phyloP scores from a whole-genome alignment of 2,113 vertebrate genomes.

The Cyanoramphus novaezelandiae region DNA sequence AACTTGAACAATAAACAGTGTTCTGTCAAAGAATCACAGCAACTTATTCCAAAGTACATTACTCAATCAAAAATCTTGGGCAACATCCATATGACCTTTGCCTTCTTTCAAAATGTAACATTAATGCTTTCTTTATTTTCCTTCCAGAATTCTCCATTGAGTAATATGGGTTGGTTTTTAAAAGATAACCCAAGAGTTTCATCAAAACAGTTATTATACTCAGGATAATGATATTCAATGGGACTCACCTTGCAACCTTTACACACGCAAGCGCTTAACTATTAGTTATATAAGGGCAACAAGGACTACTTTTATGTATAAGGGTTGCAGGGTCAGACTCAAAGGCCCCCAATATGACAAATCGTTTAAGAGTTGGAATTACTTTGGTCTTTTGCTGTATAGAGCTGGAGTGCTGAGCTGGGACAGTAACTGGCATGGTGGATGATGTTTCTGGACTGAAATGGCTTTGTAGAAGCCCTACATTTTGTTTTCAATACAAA shows the following conservation, averaged over 20 bases:
- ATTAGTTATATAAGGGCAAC: neutral
- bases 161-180: constrained; percentile 13
- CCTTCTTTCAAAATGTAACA: constrained; percentile 24
- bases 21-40: constrained; percentile 44
- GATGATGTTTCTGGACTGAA: neutral
- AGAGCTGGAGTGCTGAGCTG: neutral
- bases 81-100: constrained; percentile 47
- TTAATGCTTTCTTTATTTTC: constrained; percentile 9
- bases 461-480: neutral
- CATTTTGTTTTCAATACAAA: neutral
- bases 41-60: constrained; percentile 54
- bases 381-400: neutral
- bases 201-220: constrained; percentile 10
- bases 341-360: neutral
- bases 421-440: neutral
- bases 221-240: constrained; percentile 42
- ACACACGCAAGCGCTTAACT: neutral
- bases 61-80: constrained; percentile 42
- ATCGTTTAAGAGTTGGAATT: constrained; percentile 9
- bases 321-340: constrained; percentile 12
- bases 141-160: neutral
- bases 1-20: constrained; percentile 44
- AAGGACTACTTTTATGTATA: neutral
- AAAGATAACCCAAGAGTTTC: constrained; percentile 35
- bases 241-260: constrained; percentile 29